Base-by-base conservation (phyloP, 2,888 invertebrate genomes). In the Drosophila antonietae region DNA sequence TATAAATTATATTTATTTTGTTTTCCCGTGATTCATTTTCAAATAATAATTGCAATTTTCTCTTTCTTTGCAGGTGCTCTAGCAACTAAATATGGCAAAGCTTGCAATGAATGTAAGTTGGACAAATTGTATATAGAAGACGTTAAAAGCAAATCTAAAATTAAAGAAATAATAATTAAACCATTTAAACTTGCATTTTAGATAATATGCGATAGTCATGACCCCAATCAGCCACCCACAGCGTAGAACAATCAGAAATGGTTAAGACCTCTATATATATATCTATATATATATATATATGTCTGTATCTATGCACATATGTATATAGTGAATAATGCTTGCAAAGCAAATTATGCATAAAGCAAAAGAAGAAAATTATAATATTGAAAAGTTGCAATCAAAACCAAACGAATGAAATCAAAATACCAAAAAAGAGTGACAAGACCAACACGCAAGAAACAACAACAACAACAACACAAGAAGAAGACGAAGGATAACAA, bases 361-460 rank as follows among this genome's bases (percentile, higher is more conserved):
- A 52, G 37, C 33, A 28, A 39, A 31, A 20, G 56, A 53, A 33
- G 15, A 56, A 49, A 57, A 60, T 65, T 58, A 67, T 37, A 57
- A 37, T 47, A 53, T 59, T 49, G 9, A 46, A 57, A 62, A 55
- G 56, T 51, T 70, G 66, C 69, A 72, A 64, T n/a, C 20, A 77
- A 76, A 74, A 63, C 70, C 43, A 77, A 81, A 70, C 88, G 84
- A 82, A 84, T 84, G 88, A 84, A 79, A 84, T 72, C 85, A 75
- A 87, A 80, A 80, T 49, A 84, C 72, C 73, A 76, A 68, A 64
- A 57, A 20, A 64, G 68, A 76, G 73, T 78, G 68, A 70, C 80
- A 64, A 76, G 70, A 71, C 82, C 82, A 74, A 83, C 75, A 60
- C 80, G 84, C 15, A 83, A 83, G 60, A 82, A 81, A 78, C 23